These are phyloP conservation scores for Heliconius ethilla DNA, from an alignment of 2,888 invertebrate genomes.

Conservation along the genomic window DNA sequence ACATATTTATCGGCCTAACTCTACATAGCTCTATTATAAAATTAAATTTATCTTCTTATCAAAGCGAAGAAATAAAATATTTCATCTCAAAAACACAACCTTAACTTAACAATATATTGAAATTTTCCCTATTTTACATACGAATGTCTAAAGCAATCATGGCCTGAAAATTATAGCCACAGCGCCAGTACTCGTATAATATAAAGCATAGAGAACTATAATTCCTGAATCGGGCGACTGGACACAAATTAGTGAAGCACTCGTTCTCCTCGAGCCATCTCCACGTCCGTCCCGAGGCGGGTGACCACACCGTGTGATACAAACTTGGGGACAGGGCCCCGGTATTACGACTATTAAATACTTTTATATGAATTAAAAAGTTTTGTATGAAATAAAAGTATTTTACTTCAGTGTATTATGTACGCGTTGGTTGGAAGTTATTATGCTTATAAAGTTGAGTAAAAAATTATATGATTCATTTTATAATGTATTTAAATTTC, in stretches of 20 bases:
- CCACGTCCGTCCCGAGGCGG: conserved; percentile 57
- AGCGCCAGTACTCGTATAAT: background rate
- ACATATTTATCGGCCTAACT: too few relatives aligned
- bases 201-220: conserved; percentile 56
- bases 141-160: conserved; percentile 6
- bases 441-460: conserved; percentile 1
- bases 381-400: background rate
- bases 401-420: background rate
- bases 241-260: conserved; percentile 71
- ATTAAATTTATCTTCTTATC: background rate
- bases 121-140: conserved; percentile 10
- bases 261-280: conserved; percentile 61
- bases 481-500: background rate
- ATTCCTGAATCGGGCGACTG: conserved; percentile 64
- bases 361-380: conserved; percentile 13
- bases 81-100: background rate
- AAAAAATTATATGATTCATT: background rate
- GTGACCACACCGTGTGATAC: conserved; percentile 45
- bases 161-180: conserved; percentile 18
- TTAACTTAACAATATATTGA: background rate
- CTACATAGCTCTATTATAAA: background rate
- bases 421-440: background rate
- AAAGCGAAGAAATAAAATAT: background rate
- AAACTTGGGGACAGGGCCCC: background rate
- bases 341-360: background rate